Evolutionary conservation across 2,888 invertebrate species (phyloP), one percentile per base, ranked within the genome.

Genomic region (Caenorhabditis sp.): DNA sequence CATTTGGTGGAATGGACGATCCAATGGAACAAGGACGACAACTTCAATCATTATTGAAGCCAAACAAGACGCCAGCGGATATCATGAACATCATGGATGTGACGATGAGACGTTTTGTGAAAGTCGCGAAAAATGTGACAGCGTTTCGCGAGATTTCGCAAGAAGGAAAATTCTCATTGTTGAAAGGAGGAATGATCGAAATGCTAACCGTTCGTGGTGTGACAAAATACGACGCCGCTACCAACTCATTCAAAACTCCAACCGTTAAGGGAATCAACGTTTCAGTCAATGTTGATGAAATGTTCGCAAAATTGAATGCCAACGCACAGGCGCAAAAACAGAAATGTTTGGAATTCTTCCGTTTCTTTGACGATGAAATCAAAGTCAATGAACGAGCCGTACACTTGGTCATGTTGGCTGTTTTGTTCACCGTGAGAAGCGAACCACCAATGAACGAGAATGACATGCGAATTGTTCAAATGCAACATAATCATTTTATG

Each of bases 1-100:
- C 84, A 3, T 85, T 84, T 75, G 59, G 43, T n/a, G 78, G 79
- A 62, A 84, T 85, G 82, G 82, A 84, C 61, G 85, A 85, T 21
- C 77, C 76, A 31, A 66, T 85, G 62, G 83, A 83, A 51, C 71
- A 69, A 23, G 82, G 82, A 63, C 60, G 77, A 19, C 81, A 79
- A 61, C 51, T 73, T 62, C 69, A 76, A 50, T 76, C 80, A 8
- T 81, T 79, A 66, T 67, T 82, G 66, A 82, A 82, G 51, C 54
- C 66, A 8, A 79, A 85, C 60, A 81, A 81, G 59, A 70, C 74
- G 21, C 84, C 85, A 50, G 78, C 78, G 31, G 85, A 85, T 62
- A 84, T 85, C 58, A 78, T 85, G 81, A 85, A 85, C 65, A 83
- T 85, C 60, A 85, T 85, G 84, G 85, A 85, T 68, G 76, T 84